Base-by-base conservation (phyloP, 2,113 vertebrate genomes). In the Poeciliopsis turrubarensis region DNA sequence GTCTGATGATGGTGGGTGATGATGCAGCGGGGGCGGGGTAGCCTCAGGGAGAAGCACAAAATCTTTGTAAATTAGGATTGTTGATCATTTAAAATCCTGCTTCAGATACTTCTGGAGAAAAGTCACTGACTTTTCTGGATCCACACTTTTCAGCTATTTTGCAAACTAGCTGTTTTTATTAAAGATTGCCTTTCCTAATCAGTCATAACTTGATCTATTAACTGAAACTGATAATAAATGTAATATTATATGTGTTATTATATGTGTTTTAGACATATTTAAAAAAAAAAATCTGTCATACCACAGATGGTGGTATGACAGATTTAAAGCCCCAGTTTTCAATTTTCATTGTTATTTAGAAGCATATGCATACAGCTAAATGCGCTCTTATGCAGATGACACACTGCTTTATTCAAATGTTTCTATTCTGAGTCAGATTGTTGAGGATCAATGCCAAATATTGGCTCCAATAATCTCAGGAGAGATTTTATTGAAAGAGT, bases 1-100 rank as follows among this genome's bases (percentile, higher is more conserved):
- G 68, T 73, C 70, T 75, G 79, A 77, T 75, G 79, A 75, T 75
- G 73, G 75, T 64, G 66, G 63, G 41, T 66, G 76, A 70, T 79
- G 75, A 70, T 77, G 77, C 54, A 68, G 64, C 69, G 62, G 74
- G 73, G 81, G 75, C 70, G 5, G 72, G 80, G 37, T 51, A 67
- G 72, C 72, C 79, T 70, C 60, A 66, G 86, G 82, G 29, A 60
- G 29, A 51, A 64, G 32, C 27, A 34, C 25, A 77, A 65, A 70
- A 76, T 77, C 74, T 86, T 76, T 83, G 11, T 71, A 74, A 75
- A 64, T 6, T 34, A 17, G n/a, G 7, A n/a, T 77, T 19, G 32
- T 29, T 47, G 70, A 77, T 81, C 73, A 68, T 65, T 65, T 22
- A 72, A 62, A 81, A 77, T 80, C 63, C 68, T 72, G 32, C 69